Base-by-base conservation (phyloP, 2,797 vertebrate species). In the Gouania willdenowi region DNA sequence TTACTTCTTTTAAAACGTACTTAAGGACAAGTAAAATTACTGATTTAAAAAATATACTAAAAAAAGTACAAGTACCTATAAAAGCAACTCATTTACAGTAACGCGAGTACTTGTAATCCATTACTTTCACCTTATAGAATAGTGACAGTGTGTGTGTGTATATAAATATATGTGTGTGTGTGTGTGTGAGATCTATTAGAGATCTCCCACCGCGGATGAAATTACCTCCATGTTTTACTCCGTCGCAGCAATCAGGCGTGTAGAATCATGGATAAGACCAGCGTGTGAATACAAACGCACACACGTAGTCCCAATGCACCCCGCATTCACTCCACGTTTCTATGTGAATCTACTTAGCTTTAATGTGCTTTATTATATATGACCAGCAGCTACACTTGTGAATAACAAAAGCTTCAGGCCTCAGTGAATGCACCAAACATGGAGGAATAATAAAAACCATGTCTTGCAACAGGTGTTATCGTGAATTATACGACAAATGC, bases 161-260 rank as follows among this genome's bases (percentile, higher is more conserved):
- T 13, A 4, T n/a, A 16, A 44, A 37, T 26, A 28, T 15, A 27
- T 10, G 12, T 10, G 34, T 15, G 17, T 27, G 26, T 14, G 49
- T 37, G 60, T 34, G 57, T 60, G 48, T 60, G 50, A 77, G 68
- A 75, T 85, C 78, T 81, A 87, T 87, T 84, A 83, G 65, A 72
- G 93, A 92, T 91, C 92, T 94, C 95, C 94, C 89, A 93, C 91
- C 86, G 94, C 70, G 93, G 89, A 86, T 87, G 88, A 94, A 97
- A 98, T 95, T 94, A 93, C 92, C 90, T 91, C 91, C 91, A 92
- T 91, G 94, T 96, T 98, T 96, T 96, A 97, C 94, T 94, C 92
- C 62, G 89, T 93, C 88, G 91, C 89, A 88, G 92, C 93, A 98
- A 98, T 98, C 94, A 96, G 91, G 90, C 88, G 89, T 76, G 89